Percentiles rank a stretch among this genome's conserved stretches.
phyloP scores from a whole-genome alignment of 2,797 vertebrate genomes.

The Danio aesculapii region DNA sequence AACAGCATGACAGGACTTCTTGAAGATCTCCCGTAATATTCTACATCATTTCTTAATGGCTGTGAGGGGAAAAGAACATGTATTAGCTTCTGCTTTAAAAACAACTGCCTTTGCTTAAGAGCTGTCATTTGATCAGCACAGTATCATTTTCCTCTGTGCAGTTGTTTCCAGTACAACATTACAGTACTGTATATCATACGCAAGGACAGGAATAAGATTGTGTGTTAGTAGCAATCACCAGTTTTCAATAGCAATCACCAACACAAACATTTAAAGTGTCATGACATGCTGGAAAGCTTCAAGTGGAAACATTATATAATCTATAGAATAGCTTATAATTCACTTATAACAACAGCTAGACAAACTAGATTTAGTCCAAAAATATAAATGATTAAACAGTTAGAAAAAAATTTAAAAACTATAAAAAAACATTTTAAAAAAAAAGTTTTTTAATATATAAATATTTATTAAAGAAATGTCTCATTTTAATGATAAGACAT shows the following conservation, averaged over 20 bases:
- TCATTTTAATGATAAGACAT: no score
- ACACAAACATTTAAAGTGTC: constrained; percentile 13
- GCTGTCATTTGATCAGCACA: background rate
- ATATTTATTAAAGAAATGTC: no score
- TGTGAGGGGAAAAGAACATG: constrained; percentile 62
- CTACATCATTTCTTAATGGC: constrained; percentile 77
- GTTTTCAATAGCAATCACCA: constrained; percentile 14
- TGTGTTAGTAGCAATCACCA: constrained; percentile 38
- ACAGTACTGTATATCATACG: background rate
- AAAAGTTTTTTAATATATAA: no score
- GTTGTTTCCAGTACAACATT: background rate
- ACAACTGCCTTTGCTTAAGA: background rate
- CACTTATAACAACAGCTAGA: no score
- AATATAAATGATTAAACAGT: no score
- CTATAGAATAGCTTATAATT: background rate
- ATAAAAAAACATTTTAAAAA: no score
- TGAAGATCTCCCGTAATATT: constrained; percentile 77
- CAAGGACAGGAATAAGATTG: background rate
- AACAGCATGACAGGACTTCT: constrained; percentile 83
- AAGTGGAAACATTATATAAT: background rate
- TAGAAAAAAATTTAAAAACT: no score
- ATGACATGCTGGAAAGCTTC: constrained; percentile 23
- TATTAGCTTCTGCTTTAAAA: background rate
- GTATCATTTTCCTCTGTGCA: background rate
- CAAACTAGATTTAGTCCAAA: no score